Evolutionary conservation across 1,140 invertebrate genomes (phyloP).

Genomic region (Carposina sasakii): DNA sequence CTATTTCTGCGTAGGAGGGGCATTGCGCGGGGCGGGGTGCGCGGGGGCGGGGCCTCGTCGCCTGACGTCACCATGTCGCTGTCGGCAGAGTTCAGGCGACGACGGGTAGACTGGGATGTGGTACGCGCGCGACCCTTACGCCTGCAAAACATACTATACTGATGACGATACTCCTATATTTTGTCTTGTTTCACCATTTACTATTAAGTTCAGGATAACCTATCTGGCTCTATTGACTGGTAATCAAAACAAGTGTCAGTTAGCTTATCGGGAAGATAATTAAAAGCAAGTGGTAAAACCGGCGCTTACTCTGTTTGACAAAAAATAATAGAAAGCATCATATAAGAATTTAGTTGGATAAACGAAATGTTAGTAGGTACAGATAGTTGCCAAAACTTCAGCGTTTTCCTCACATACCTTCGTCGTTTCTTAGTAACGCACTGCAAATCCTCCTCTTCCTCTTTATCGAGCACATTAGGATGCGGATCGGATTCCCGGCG

Average conservation of each 20-base stretch:
- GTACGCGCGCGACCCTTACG: conserved; percentile 79
- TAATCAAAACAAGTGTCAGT: no score
- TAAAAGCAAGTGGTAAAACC: no score
- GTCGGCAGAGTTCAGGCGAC: conserved; percentile 80
- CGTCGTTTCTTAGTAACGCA: conserved; percentile 56
- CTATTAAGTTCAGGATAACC: no score
- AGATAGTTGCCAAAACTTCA: no score
- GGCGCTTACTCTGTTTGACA: no score
- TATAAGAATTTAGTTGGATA: no score
- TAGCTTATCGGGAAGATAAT: no score
- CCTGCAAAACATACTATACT: conserved; percentile 42
- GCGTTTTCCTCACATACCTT: no score
- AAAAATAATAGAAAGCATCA: no score
- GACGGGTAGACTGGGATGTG: conserved; percentile 75
- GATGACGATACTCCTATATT: no score
- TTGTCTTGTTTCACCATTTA: no score
- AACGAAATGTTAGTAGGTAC: no score
- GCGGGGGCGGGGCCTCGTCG: conserved; percentile 73
- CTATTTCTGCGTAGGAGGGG: conserved; percentile 3
- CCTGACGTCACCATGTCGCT: conserved; percentile 80
- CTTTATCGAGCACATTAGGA: conserved; percentile 60
- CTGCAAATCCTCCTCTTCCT: conserved; percentile 65
- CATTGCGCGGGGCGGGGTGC: conserved; percentile 58
- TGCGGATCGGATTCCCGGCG: conserved; percentile 70
- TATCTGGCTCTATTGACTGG: neutral